Percentiles rank a stretch among this genome's conserved stretches.
These are phyloP conservation scores for Hypena proboscidalis DNA, from an alignment of 2,888 invertebrate genomes.

Conservation along the genomic window DNA sequence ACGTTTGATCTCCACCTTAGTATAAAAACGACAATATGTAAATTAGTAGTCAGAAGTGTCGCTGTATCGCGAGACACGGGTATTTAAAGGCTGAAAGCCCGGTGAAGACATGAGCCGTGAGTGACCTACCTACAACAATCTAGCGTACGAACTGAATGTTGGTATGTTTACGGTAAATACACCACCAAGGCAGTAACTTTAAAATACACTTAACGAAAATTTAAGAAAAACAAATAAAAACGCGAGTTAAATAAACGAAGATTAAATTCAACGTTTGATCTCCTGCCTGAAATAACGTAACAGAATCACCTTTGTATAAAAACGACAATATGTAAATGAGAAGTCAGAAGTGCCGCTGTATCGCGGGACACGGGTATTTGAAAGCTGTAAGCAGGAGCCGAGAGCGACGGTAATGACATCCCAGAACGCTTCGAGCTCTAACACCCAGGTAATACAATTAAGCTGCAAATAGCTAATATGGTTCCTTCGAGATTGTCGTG, in stretches of 20 bases:
- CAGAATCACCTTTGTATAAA: constrained; percentile 28
- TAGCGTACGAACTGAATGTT: too few species aligned
- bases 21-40: constrained; percentile 37
- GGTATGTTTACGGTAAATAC: too few species aligned
- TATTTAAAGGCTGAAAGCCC: constrained; percentile 15
- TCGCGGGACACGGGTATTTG: constrained; percentile 11
- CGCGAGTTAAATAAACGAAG: neutral
- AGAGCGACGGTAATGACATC: constrained; percentile 28
- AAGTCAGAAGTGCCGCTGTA: constrained; percentile 14
- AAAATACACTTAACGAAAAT: constrained; percentile 7
- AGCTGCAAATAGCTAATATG: constrained; percentile 12
- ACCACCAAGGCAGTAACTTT: too few species aligned
- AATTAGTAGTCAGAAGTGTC: constrained; percentile 24
- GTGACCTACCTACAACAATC: too few species aligned
- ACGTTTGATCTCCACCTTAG: constrained; percentile 16
- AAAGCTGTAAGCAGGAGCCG: constrained; percentile 16
- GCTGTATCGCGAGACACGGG: constrained; percentile 10
- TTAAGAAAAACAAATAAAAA: constrained; percentile 4
- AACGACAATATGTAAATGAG: constrained; percentile 38
- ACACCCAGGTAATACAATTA: constrained; percentile 24
- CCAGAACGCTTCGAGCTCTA: constrained; percentile 3
- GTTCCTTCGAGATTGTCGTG: constrained; percentile 6
- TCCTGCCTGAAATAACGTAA: constrained; percentile 25
- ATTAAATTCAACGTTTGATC: constrained; percentile 27
- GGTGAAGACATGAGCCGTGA: constrained; percentile 12